Percentiles rank a stretch among this genome's conserved stretches.
Conservation (phyloP, 2,113 vertebrate genomes). For the Neolamprologus caudopunctatus region DNA sequence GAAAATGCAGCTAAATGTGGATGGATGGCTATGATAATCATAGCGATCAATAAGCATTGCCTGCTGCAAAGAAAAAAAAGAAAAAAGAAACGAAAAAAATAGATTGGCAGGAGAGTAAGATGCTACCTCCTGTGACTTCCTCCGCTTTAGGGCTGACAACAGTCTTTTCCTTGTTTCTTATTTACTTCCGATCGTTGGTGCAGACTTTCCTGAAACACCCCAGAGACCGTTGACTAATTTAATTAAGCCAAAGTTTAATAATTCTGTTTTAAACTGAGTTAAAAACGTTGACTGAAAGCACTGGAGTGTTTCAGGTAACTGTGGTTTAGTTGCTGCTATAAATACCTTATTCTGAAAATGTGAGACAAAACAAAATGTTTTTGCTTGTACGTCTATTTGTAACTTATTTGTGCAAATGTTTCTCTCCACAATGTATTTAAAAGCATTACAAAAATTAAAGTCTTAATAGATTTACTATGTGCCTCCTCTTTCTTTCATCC, state of each 20-base stretch:
- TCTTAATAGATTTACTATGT: constrained; percentile 74
- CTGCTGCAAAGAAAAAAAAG: constrained; percentile 37
- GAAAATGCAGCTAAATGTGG: constrained; percentile 40
- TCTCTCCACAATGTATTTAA: constrained; percentile 55
- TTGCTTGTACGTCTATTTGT: constrained; percentile 65
- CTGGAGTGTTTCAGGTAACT: neutral
- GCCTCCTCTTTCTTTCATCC: neutral
- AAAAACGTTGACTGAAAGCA: neutral
- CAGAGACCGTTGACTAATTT: neutral
- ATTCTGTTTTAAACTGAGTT: neutral
- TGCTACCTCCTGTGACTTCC: constrained; percentile 68
- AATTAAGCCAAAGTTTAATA: neutral
- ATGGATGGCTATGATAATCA: constrained; percentile 57
- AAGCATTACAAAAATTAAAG: constrained; percentile 68
- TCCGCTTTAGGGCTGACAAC: constrained; percentile 46
- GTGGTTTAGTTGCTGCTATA: constrained; percentile 41
- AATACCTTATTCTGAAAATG: constrained; percentile 27
- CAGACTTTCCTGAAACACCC: constrained; percentile 5
- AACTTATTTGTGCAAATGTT: constrained; percentile 58
- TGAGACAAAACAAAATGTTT: constrained; percentile 17
- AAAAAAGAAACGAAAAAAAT: constrained; percentile 8
- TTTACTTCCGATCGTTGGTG: constrained; percentile 34
- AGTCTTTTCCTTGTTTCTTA: constrained; percentile 20
- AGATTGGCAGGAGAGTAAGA: constrained; percentile 66
- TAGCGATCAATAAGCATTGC: constrained; percentile 14